Percentiles rank a stretch among this genome's conserved stretches.
Conservation (phyloP, 2,888 invertebrate genomes). For the Oxycera nigricornis region DNA sequence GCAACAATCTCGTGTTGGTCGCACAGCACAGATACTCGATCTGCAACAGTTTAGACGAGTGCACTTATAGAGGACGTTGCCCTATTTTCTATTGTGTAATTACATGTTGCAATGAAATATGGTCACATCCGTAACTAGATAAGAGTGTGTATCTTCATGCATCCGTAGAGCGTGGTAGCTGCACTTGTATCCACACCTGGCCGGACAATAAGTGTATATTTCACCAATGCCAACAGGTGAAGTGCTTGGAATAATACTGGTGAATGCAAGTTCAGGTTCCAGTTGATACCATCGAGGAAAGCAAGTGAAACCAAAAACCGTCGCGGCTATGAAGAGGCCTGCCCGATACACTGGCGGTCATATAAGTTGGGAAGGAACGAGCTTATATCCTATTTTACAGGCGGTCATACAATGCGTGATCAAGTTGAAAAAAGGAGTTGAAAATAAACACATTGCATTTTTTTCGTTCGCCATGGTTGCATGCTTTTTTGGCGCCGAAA, state of each 20-base stretch:
- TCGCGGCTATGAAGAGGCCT: too few relatives aligned
- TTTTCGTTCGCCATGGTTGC: too few relatives aligned
- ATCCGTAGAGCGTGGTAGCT: not conserved
- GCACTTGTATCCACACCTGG: not conserved
- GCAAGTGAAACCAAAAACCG: slow-evolving; percentile 14
- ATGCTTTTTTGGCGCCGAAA: too few relatives aligned
- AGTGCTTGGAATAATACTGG: not conserved
- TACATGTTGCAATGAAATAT: slow-evolving; percentile 1
- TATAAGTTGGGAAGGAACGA: too few relatives aligned
- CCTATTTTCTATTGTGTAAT: slow-evolving; percentile 8
- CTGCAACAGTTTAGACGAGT: not conserved
- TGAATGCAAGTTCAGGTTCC: not conserved
- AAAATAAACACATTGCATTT: too few relatives aligned
- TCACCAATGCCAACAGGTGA: slow-evolving; percentile 19
- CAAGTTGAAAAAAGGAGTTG: too few relatives aligned
- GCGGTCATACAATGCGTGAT: too few relatives aligned
- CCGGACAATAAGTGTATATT: slow-evolving; percentile 10
- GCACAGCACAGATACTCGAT: not conserved
- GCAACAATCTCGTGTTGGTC: not conserved
- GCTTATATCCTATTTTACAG: too few relatives aligned
- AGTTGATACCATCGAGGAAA: slow-evolving; percentile 10
- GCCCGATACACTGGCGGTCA: too few relatives aligned
- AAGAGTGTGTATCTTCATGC: not conserved
- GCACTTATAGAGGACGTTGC: not conserved
- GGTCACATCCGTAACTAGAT: slow-evolving; percentile 35